Percentiles rank a stretch among this genome's conserved stretches.
Evolutionary conservation across 2,113 vertebrate species (phyloP).

Genomic region (Trematomus loennbergii): DNA sequence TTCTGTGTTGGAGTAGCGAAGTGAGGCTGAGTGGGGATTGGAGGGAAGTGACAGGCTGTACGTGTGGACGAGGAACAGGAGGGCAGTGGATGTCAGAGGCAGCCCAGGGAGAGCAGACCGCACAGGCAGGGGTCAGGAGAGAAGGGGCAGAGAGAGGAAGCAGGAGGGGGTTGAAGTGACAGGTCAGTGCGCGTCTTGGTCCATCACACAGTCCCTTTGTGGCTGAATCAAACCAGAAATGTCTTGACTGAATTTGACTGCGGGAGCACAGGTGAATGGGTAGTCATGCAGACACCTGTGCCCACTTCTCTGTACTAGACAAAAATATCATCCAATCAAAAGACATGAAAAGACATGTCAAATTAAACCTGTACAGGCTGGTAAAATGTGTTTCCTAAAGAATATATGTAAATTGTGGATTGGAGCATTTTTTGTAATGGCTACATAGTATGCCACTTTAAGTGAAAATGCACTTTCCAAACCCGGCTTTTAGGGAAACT

Average conservation of each 20-base stretch:
- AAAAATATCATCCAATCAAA: constrained; percentile 45
- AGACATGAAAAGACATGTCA: constrained; percentile 5
- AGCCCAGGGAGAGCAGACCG: constrained; percentile 34
- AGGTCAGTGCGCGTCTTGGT: constrained; percentile 69
- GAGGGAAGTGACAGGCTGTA: constrained; percentile 41
- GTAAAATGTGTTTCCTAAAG: background rate
- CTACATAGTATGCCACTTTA: constrained; percentile 28
- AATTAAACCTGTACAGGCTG: background rate
- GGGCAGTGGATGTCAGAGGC: constrained; percentile 39
- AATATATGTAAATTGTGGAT: constrained; percentile 14
- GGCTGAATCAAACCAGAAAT: constrained; percentile 61
- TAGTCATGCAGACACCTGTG: constrained; percentile 55
- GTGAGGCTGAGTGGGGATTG: constrained; percentile 8
- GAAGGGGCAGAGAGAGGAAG: constrained; percentile 26
- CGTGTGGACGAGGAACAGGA: constrained; percentile 29
- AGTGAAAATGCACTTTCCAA: constrained; percentile 40
- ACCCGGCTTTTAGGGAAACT: constrained; percentile 28
- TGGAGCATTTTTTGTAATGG: constrained; percentile 12
- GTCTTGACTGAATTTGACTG: constrained; percentile 64
- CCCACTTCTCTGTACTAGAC: constrained; percentile 21
- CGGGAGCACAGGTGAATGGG: constrained; percentile 40
- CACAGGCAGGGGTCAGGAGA: constrained; percentile 53
- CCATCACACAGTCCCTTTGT: constrained; percentile 70
- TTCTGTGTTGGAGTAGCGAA: constrained; percentile 15
- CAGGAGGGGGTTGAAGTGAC: constrained; percentile 47